Percentiles rank a stretch among this genome's conserved stretches.
phyloP scores from a whole-genome alignment of 2,888 invertebrate genomes.

The Meghimatium bilineatum region DNA sequence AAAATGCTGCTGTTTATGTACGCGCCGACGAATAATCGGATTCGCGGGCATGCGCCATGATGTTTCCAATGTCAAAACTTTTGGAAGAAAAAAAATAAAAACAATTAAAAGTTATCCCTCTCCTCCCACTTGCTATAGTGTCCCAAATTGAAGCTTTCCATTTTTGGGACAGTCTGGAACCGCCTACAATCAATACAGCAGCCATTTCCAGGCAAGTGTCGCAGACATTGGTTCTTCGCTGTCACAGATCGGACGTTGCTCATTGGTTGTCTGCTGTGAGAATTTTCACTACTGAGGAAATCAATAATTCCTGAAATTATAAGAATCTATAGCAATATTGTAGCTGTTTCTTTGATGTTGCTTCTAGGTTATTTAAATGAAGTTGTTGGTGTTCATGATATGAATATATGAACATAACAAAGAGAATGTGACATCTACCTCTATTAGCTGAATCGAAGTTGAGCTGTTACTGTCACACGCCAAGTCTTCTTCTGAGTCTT shows the following conservation, averaged over 20 bases:
- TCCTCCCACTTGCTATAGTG: not conserved
- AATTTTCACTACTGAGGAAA: not conserved
- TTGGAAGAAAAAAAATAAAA: not conserved
- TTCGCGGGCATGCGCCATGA: constrained; percentile 64
- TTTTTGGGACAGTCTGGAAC: constrained; percentile 26
- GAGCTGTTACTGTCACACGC: too few species aligned
- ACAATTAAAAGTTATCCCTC: not conserved
- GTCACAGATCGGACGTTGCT: not conserved
- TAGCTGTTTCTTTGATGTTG: not conserved
- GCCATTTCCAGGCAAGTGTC: not conserved
- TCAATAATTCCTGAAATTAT: constrained; percentile 14
- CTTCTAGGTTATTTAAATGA: not conserved
- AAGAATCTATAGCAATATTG: not conserved
- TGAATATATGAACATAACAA: too few species aligned
- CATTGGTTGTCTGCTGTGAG: constrained; percentile 1
- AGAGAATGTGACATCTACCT: too few species aligned
- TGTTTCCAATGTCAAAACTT: constrained; percentile 17
- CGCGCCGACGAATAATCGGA: constrained; percentile 65
- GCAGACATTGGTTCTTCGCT: not conserved
- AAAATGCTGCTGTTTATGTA: constrained; percentile 69
- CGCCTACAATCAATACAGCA: constrained; percentile 1
- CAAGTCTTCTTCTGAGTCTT: too few species aligned
- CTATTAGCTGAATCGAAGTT: too few species aligned
- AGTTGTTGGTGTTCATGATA: too few species aligned
- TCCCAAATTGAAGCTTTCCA: not conserved